A percentile compares a stretch with the other conserved stretches of the same genome.
Evolutionary conservation across 1,140 invertebrate species (phyloP).

Genomic region (Drosophila pseudoobscura): DNA sequence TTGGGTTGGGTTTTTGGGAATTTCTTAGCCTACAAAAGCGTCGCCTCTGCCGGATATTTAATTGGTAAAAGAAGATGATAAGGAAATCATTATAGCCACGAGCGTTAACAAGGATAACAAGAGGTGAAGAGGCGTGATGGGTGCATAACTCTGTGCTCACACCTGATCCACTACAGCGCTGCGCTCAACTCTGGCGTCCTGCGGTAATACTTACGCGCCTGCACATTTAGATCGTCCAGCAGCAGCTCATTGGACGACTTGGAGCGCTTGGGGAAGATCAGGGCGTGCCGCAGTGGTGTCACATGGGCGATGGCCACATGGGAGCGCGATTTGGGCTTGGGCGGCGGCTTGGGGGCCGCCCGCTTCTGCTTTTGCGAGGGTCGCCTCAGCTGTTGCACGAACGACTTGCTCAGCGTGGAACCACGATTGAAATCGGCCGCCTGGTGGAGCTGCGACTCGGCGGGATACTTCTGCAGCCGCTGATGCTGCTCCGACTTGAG

Average conservation of each 20-base stretch:
- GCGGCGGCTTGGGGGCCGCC: conserved; percentile 63
- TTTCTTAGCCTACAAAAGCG: conserved; percentile 65
- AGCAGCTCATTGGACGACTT: conserved; percentile 75
- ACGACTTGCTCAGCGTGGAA: conserved; percentile 81
- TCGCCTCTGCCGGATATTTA: conserved; percentile 51
- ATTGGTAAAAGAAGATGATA: conserved; percentile 51
- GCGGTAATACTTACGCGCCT: conserved; percentile 76
- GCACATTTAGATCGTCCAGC: conserved; percentile 68
- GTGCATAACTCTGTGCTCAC: conserved; percentile 27
- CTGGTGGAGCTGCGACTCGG: conserved; percentile 57
- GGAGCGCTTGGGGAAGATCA: conserved; percentile 72
- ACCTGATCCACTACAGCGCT: conserved; percentile 45
- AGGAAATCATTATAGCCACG: conserved; percentile 24
- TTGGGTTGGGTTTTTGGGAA: conserved; percentile 10
- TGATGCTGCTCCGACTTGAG: conserved; percentile 66
- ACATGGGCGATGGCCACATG: conserved; percentile 63
- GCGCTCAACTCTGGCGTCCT: conserved; percentile 56
- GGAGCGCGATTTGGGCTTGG: conserved; percentile 62
- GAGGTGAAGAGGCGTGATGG: conserved; percentile 11
- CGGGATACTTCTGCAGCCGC: conserved; percentile 66
- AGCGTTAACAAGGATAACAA: conserved; percentile 33
- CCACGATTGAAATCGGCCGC: conserved; percentile 72
- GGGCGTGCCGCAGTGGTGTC: conserved; percentile 66
- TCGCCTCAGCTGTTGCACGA: conserved; percentile 70
- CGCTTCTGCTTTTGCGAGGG: conserved; percentile 67